Evolutionary conservation across 2,888 invertebrate species (phyloP), one percentile per base, ranked within the genome.

Genomic region (Drosophila gaucha): DNA sequence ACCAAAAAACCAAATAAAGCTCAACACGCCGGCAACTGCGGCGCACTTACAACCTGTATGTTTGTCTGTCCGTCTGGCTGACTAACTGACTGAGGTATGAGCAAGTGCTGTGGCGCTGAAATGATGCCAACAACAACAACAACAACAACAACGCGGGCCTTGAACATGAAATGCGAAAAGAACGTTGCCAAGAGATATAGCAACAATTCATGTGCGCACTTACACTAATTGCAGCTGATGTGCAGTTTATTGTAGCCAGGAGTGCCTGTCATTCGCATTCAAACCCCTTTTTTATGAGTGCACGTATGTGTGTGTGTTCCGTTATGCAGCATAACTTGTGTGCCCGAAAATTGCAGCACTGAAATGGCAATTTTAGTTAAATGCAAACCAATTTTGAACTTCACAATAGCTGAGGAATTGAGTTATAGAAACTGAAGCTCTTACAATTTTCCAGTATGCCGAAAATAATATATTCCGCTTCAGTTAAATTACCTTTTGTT

Each of bases 151-250:
- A 20, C 10, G 33, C 28, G 62, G 67, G 67, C 88, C 83, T 78
- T 87, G 88, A 85, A 87, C 88, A 82, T 79, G 76, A 85, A 87
- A 85, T 72, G 67, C 69, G 60, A 72, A 72, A 69, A 65, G 75
- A 74, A 67, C 55, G 64, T 43, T 85, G 86, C 67, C 74, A 76
- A 80, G 66, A 78, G 64, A 80, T 76, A 70, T 65, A 67, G 74
- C 49, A 71, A 69, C 74, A 78, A 78, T 75, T 80, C 74, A 68
- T 75, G 70, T 67, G 72, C 67, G 77, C 89, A 83, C 80, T 88
- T 83, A 77, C 68, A 83, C 76, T 89, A 89, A 88, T 89, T 88
- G 80, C 83, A 71, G 65, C 62, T 68, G 70, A 74, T 80, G 78
- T 63, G 64, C 58, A 58, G 58, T 63, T 72, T 72, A 72, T 68